A percentile compares a stretch with the other conserved stretches of the same genome.
These are phyloP conservation scores for Amphipyra berbera DNA, from an alignment of 2,888 invertebrate genomes.

Conservation along the genomic window DNA sequence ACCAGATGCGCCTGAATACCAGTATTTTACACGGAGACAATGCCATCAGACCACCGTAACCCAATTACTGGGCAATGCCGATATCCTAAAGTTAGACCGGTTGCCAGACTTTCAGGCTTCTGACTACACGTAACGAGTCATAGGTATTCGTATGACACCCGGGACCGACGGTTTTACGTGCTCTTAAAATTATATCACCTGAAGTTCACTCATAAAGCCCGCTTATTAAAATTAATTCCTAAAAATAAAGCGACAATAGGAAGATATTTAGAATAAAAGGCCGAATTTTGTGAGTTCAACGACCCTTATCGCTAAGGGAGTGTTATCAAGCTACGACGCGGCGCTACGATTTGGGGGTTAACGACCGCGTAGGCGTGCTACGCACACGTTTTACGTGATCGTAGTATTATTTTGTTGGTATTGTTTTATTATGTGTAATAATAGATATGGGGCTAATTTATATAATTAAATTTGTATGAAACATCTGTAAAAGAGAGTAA, in stretches of 20 bases:
- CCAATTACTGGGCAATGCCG: too few species aligned
- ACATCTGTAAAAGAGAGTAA: too few species aligned
- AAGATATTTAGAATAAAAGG: conserved; percentile 32
- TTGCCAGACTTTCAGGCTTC: too few species aligned
- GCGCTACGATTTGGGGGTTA: conserved; percentile 69
- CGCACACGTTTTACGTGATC: conserved; percentile 49
- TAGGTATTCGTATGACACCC: too few species aligned
- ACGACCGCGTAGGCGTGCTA: conserved; percentile 67
- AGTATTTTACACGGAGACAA: too few species aligned
- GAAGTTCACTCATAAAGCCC: not conserved
- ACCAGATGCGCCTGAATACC: too few species aligned
- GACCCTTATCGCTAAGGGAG: conserved; percentile 65
- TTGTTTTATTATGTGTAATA: conserved; percentile 1
- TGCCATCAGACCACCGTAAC: too few species aligned
- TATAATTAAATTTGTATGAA: too few species aligned
- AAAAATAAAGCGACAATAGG: conserved; percentile 28
- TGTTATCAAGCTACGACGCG: conserved; percentile 59
- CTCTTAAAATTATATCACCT: not conserved
- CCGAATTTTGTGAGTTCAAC: conserved; percentile 54
- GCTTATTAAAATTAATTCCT: not conserved
- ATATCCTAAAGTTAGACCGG: too few species aligned
- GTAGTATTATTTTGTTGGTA: conserved; percentile 5
- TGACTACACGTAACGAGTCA: too few species aligned
- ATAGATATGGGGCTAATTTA: not conserved
- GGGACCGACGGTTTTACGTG: too few species aligned